Evolutionary conservation across 2,888 invertebrate genomes (phyloP), one percentile per base, ranked within the genome.

Genomic region (Pyralis farinalis): DNA sequence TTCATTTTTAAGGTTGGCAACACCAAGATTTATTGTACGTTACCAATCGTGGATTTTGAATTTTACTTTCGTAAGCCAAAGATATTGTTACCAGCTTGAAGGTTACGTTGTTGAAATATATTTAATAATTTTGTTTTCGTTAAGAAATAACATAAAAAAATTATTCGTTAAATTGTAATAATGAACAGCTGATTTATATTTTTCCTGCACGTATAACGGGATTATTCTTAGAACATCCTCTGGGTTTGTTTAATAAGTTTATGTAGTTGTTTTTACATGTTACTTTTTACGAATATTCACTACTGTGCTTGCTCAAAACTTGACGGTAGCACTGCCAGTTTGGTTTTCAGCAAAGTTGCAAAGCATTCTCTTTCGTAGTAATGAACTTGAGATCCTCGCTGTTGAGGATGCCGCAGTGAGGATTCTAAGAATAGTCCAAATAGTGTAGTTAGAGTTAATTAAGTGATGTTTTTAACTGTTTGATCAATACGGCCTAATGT

Each of bases 61-160:
- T 30, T 29, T 43, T 53, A 51, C 53, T 54, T 25, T 25, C 7
- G 25, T 25, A 61, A 65, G 61, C 66, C 66, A 71, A 70, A 65
- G 63, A 65, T 49, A 30, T 55, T 67, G 68, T 71, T 74, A 71
- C 68, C 71, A 71, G 59, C 53, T 53, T 53, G 47, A 43, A 49
- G 39, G 46, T 57, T 46, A 35, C 34, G 37, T 47, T 54, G 49
- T 47, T 48, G 28, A 32, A 47, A 42, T 48, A 48, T 39, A 42
- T 39, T 47, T 36, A 37, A 36, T 40, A 37, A 7, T 47, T 46
- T 45, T 43, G 45, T 51, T 51, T 42, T 41, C 42, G 29, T 43
- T 40, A 36, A n/a, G n/a, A n/a, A n/a, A n/a, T n/a, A n/a, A n/a
- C n/a, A n/a, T n/a, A n/a, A n/a, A n/a, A n/a, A 38, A 37, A 43